These are phyloP conservation scores for Anodontia alba DNA, from an alignment of 2,888 invertebrate genomes.

Conservation along the genomic window DNA sequence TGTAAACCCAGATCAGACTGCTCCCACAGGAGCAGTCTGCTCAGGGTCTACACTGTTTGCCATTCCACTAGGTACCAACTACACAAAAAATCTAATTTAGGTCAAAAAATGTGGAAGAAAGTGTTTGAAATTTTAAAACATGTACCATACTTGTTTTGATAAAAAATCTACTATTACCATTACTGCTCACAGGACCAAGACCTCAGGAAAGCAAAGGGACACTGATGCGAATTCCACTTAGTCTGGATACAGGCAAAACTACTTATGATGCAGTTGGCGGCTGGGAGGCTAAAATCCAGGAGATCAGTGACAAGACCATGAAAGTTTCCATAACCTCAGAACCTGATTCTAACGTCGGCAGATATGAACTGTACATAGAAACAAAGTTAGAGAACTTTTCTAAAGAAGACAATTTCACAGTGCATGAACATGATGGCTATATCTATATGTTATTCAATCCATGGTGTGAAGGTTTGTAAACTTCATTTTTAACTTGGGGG, in stretches of 20 bases:
- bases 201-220: slow-evolving; percentile 80
- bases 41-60: too few relatives aligned
- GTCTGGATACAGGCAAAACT: slow-evolving; percentile 10
- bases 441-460: slow-evolving; percentile 95
- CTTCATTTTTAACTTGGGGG: too few relatives aligned
- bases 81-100: too few relatives aligned
- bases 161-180: too few relatives aligned
- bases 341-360: slow-evolving; percentile 73
- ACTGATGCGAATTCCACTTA: slow-evolving; percentile 63
- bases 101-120: too few relatives aligned
- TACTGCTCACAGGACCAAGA: slow-evolving; percentile 64
- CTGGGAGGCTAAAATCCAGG: slow-evolving; percentile 52
- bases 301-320: slow-evolving; percentile 45
- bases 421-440: slow-evolving; percentile 85
- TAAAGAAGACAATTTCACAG: slow-evolving; percentile 42
- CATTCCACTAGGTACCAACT: too few relatives aligned
- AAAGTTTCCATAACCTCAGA: slow-evolving; percentile 59
- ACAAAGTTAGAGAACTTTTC: slow-evolving; percentile 59
- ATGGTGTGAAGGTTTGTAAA: slow-evolving; percentile 91
- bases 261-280: slow-evolving; percentile 26
- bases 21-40: too few relatives aligned
- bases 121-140: too few relatives aligned
- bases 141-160: too few relatives aligned
- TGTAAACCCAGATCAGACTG: too few relatives aligned
- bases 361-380: slow-evolving; percentile 73